These are phyloP conservation scores for Solenodon paradoxus DNA, from an alignment of 2,113 vertebrate species.

Conservation along the genomic window DNA sequence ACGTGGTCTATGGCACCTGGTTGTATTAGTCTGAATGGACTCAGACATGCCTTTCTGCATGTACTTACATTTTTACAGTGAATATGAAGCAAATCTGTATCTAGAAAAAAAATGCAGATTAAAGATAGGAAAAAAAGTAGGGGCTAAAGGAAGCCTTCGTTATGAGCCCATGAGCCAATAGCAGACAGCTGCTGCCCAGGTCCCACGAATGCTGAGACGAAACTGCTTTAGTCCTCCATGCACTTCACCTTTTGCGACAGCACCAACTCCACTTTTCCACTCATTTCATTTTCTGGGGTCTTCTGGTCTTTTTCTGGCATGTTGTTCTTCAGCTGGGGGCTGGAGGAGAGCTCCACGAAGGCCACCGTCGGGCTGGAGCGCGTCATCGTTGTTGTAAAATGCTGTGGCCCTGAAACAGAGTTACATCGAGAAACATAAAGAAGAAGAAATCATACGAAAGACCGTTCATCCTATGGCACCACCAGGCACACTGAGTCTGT, in stretches of 20 bases:
- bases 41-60: background rate
- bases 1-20: background rate
- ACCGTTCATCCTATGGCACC: background rate
- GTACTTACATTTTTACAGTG: background rate
- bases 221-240: accelerated
- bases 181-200: no score
- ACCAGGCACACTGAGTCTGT: accelerated
- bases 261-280: slow-evolving; percentile 69
- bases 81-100: background rate
- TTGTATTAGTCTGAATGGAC: background rate
- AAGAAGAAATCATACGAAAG: background rate
- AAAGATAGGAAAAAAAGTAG: background rate
- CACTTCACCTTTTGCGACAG: slow-evolving; percentile 78
- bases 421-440: background rate
- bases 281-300: slow-evolving; percentile 62
- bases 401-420: slow-evolving; percentile 74
- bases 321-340: slow-evolving; percentile 51
- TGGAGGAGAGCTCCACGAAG: slow-evolving; percentile 75
- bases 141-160: background rate
- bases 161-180: accelerated
- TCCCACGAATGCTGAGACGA: no score
- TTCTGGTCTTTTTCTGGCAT: slow-evolving; percentile 72
- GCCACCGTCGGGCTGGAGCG: slow-evolving; percentile 77
- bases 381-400: slow-evolving; percentile 78
- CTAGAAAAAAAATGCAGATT: background rate